A percentile compares a stretch with the other conserved stretches of the same genome.
phyloP scores from a whole-genome alignment of 2,888 invertebrate genomes.

The Bedellia somnulentella region DNA sequence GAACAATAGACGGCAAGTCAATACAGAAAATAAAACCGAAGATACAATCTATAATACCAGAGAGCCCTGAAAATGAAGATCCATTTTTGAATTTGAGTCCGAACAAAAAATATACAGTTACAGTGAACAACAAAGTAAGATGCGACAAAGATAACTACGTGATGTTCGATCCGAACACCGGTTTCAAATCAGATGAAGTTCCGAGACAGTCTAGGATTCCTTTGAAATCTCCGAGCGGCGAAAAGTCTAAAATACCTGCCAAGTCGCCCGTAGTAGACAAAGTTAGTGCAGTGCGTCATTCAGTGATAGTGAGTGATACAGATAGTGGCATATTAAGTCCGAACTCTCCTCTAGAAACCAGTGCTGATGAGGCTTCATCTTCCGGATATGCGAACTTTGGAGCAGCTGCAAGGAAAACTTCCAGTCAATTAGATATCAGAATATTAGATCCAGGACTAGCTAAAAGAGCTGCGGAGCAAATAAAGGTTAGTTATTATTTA shows the following conservation, averaged over 20 bases:
- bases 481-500: conserved; percentile 31
- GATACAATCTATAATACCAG: conserved; percentile 54
- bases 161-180: conserved; percentile 49
- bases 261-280: conserved; percentile 36
- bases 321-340: conserved; percentile 68
- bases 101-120: conserved; percentile 56
- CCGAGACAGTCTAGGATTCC: conserved; percentile 25
- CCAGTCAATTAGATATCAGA: conserved; percentile 33
- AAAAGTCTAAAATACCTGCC: conserved; percentile 33
- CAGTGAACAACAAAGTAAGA: conserved; percentile 50
- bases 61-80: conserved; percentile 52
- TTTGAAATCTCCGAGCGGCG: conserved; percentile 26
- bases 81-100: conserved; percentile 51
- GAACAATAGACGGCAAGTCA: conserved; percentile 46
- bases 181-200: conserved; percentile 35
- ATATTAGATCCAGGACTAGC: conserved; percentile 43
- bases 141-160: conserved; percentile 58
- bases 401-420: conserved; percentile 30
- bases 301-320: conserved; percentile 60
- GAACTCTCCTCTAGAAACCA: conserved; percentile 60
- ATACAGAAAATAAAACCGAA: conserved; percentile 50
- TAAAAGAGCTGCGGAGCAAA: conserved; percentile 48
- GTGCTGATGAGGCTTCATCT: conserved; percentile 25
- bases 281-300: conserved; percentile 21
- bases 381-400: conserved; percentile 50